Base-by-base conservation (phyloP, 2,888 invertebrate species). In the Calameuta pallipes region DNA sequence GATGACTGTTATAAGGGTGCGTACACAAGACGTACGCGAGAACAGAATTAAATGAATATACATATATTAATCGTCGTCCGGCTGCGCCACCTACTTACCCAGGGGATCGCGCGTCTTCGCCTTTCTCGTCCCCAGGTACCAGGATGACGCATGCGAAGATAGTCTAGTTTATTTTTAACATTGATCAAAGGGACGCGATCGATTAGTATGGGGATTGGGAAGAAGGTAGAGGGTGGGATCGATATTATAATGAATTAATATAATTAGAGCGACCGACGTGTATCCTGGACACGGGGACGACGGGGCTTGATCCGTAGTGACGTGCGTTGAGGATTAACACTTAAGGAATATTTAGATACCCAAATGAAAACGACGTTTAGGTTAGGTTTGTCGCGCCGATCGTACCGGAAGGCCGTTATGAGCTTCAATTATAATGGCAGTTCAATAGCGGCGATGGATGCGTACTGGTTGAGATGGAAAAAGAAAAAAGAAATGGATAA, bases 131-230 rank as follows among this genome's bases (percentile, higher is more conserved):
- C 71, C 71, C 15, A 9, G 71, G 33, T 31, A 33, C 71, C 36
- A 78, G 70, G 31, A 56, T 77, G 34, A 70, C 74, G 33, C 69
- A 69, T 78, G 37, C 36, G 41, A 80, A 75, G 77, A 85, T 88
- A 87, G 87, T 85, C 85, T 84, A 89, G 86, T 87, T 90, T 89
- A 89, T 89, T 90, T 90, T 90, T 87, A 89, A 88, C 85, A 83
- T 89, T 89, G 84, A 82, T 87, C 86, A 83, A 84, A 84, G 79
- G 83, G 83, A 85, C 70, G 80, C 81, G 41, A 81, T 31, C 56
- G 76, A 78, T 76, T 75, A 75, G 76, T 74, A 12, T 77, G 68
- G 70, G 9, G 75, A 73, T 71, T 69, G 74, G 77, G 70, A 76
- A 79, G 78, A 73, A 77, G 79, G 77, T 12, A 12, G 36, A 36